phyloP scores from a whole-genome alignment of 1,140 invertebrate species.

The Lepidurus couesii region DNA sequence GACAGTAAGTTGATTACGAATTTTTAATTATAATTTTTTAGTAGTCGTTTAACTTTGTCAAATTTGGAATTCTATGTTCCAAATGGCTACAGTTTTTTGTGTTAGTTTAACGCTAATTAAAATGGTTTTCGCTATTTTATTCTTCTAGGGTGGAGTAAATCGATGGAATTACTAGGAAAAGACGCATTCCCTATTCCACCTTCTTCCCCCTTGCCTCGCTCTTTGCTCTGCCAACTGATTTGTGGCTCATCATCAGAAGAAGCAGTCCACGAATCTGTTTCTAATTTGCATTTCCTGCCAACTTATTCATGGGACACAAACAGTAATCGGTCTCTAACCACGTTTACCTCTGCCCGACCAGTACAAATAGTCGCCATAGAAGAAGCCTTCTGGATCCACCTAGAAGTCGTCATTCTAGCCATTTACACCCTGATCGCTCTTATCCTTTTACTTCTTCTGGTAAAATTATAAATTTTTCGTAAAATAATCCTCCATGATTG shows the following conservation, averaged over 20 bases:
- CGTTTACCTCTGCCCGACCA: constrained; percentile 11
- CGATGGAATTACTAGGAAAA: constrained; percentile 10
- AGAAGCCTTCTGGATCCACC: background rate
- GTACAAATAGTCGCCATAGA: constrained; percentile 11
- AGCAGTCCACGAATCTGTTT: background rate
- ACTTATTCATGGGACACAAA: constrained; percentile 2
- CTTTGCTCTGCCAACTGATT: background rate
- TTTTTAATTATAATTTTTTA: background rate
- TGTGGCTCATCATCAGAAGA: background rate
- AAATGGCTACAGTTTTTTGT: background rate
- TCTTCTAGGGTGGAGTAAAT: background rate
- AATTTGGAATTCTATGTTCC: background rate
- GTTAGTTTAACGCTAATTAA: background rate
- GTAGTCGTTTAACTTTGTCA: background rate
- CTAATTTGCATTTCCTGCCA: background rate
- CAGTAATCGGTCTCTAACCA: background rate
- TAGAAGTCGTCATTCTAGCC: background rate
- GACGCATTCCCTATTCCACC: constrained; percentile 8
- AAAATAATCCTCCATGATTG: too few relatives aligned
- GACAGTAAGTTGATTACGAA: background rate
- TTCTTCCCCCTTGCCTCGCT: background rate
- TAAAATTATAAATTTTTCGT: background rate
- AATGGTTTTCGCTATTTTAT: background rate
- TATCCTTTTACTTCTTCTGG: background rate
- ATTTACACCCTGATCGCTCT: background rate